phyloP scores from a whole-genome alignment of 1,140 invertebrate species.

The Physella acuta region DNA sequence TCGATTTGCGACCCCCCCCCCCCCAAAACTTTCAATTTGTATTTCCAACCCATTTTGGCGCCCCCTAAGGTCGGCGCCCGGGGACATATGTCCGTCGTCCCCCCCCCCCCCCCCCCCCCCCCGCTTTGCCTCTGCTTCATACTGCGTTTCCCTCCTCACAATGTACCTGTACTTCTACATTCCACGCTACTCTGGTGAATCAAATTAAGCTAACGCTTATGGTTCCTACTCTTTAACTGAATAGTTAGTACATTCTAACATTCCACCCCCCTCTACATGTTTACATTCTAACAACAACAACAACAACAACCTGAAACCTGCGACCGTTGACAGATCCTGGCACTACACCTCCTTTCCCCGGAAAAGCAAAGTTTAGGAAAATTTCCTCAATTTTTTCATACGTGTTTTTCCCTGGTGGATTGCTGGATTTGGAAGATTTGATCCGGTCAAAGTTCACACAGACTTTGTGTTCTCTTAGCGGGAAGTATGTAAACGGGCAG shows the following conservation, averaged over 20 bases:
- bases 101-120: no score
- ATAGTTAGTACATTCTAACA: neutral
- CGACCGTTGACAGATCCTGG: conserved; percentile 46
- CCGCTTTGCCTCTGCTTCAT: no score
- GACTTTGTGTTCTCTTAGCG: conserved; percentile 25
- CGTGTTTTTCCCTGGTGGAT: neutral
- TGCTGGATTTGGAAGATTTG: conserved; percentile 10
- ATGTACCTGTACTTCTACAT: no score
- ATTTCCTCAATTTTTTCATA: conserved; percentile 37
- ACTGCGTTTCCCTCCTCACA: no score
- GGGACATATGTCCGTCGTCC: no score
- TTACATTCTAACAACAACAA: conserved; percentile 11
- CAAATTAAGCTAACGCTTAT: no score
- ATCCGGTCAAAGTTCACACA: conserved; percentile 38
- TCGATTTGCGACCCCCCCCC: no score
- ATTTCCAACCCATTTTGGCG: no score
- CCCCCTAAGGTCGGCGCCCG: no score
- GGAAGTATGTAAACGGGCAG: conserved; percentile 40
- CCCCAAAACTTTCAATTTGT: no score
- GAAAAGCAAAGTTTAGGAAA: conserved; percentile 52
- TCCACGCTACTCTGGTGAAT: no score
- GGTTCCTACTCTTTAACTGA: neutral
- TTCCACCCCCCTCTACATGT: no score
- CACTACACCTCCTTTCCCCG: conserved; percentile 34
- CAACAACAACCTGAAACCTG: conserved; percentile 12